These are phyloP conservation scores for Channa argus DNA, from an alignment of 2,113 vertebrate species.

Conservation along the genomic window DNA sequence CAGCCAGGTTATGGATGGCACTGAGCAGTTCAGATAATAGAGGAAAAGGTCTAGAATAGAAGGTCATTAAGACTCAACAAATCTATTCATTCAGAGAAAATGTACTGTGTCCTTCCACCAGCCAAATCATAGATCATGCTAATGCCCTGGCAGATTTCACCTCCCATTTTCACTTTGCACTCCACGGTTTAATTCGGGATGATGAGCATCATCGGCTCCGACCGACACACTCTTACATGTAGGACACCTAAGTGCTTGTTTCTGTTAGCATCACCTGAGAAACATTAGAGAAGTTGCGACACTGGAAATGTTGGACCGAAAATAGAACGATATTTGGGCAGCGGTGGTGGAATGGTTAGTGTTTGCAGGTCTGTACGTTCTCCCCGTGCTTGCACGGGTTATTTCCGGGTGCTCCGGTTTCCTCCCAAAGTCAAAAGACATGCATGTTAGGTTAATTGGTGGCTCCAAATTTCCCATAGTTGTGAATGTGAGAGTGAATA, in stretches of 20 bases:
- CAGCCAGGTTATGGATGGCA: slow-evolving; percentile 68
- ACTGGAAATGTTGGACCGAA: not conserved
- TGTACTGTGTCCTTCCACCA: slow-evolving; percentile 55
- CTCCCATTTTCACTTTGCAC: slow-evolving; percentile 49
- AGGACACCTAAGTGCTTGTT: not conserved
- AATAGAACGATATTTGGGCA: too few relatives aligned
- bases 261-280: too few relatives aligned
- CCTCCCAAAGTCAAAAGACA: too few relatives aligned
- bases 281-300: not conserved
- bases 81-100: slow-evolving; percentile 72
- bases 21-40: slow-evolving; percentile 65
- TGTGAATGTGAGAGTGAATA: too few relatives aligned
- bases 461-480: too few relatives aligned
- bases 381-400: too few relatives aligned
- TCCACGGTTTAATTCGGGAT: slow-evolving; percentile 51
- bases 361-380: too few relatives aligned
- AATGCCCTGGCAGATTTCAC: slow-evolving; percentile 68
- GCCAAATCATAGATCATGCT: slow-evolving; percentile 72
- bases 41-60: slow-evolving; percentile 73
- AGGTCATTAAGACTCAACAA: slow-evolving; percentile 79
- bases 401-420: too few relatives aligned
- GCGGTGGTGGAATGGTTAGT: too few relatives aligned
- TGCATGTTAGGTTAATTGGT: too few relatives aligned
- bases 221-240: slow-evolving; percentile 4
- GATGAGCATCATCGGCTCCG: slow-evolving; percentile 34